Evolutionary conservation across 2,113 vertebrate species (phyloP), one percentile per base, ranked within the genome.

Genomic region (Dolichotis patagonum): DNA sequence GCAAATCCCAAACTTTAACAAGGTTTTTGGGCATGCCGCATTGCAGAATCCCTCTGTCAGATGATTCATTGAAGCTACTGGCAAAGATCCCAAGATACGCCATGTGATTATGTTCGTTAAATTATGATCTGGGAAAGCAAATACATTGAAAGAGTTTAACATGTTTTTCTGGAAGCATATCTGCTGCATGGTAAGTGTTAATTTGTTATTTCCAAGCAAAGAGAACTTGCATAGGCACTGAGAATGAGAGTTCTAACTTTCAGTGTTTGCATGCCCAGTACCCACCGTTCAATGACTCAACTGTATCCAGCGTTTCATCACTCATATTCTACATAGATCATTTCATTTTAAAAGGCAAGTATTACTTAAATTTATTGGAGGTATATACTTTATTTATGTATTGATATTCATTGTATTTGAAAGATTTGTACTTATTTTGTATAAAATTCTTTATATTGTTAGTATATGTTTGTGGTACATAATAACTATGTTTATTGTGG

Each of bases 221-320:
- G 90, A 83, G 46, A 97, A 96, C 49, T 95, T 98, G n/a, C 24
- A 60, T 65, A 89, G 89, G 9, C 69, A 12, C 7, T 96, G 60
- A 58, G 71, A 96, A 86, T 90, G 62, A 58, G 85, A 71, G 56
- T 95, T 94, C 58, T 97, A n/a, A n/a, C n/a, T n/a, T 96, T 97
- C 58, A 78, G 54, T 88, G n/a, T n/a, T n/a, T n/a, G n/a, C 38
- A 32, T 46, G 20, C 30, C 88, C 94, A 96, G 78, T 94, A 60
- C 16, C 94, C 97, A 87, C 56, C 77, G 85, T 78, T 63, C 77
- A 65, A 46, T 46, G 94, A 77, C 30, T 96, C 96, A 96, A 94
- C 80, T 97, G 62, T 85, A 94, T 89, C 38, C 90, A 97, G 54
- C 85, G 65, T 56, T 91, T 93, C 88, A 95, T 16, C 0, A 13